Percentiles rank a stretch among this genome's conserved stretches.
These are phyloP conservation scores for Calcarius lapponicus DNA, from an alignment of 2,797 vertebrate species.

Conservation along the genomic window DNA sequence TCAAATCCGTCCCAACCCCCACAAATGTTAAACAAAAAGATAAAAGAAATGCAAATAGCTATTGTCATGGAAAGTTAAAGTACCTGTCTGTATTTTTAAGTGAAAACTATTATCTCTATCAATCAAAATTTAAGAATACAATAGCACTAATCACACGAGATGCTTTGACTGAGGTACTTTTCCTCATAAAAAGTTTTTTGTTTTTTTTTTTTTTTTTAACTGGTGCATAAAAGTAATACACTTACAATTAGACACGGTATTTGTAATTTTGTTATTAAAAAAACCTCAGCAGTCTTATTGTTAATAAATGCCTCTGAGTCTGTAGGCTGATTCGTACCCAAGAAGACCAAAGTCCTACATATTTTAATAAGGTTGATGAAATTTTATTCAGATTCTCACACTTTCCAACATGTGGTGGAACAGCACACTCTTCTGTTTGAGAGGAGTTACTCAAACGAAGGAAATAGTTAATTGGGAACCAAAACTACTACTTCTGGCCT, in stretches of 20 bases:
- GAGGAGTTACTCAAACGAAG: conserved; percentile 78
- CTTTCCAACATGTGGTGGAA: conserved; percentile 80
- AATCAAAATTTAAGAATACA: conserved; percentile 90
- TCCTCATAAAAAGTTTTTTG: conserved; percentile 75
- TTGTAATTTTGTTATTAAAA: conserved; percentile 84
- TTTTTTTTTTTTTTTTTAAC: conserved; percentile 69
- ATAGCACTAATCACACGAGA: conserved; percentile 85
- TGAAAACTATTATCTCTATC: conserved; percentile 90
- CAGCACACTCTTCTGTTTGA: conserved; percentile 86
- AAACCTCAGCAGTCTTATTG: conserved; percentile 77
- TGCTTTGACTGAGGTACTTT: conserved; percentile 82
- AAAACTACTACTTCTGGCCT: conserved; percentile 66
- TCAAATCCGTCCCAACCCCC: conserved; percentile 85
- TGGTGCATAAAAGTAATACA: conserved; percentile 78
- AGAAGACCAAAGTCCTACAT: conserved; percentile 76
- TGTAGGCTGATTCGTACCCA: conserved; percentile 76
- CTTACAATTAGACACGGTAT: conserved; percentile 79
- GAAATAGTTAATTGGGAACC: conserved; percentile 74
- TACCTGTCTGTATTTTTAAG: conserved; percentile 88
- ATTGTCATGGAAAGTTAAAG: conserved; percentile 89
- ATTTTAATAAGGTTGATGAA: conserved; percentile 78
- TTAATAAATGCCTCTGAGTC: conserved; percentile 78
- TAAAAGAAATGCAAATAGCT: conserved; percentile 89
- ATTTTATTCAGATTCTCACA: conserved; percentile 78
- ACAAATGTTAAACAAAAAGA: conserved; percentile 85